Evolutionary conservation across 2,888 invertebrate genomes (phyloP), one percentile per base, ranked within the genome.

Genomic region (Callyntrura sp.): DNA sequence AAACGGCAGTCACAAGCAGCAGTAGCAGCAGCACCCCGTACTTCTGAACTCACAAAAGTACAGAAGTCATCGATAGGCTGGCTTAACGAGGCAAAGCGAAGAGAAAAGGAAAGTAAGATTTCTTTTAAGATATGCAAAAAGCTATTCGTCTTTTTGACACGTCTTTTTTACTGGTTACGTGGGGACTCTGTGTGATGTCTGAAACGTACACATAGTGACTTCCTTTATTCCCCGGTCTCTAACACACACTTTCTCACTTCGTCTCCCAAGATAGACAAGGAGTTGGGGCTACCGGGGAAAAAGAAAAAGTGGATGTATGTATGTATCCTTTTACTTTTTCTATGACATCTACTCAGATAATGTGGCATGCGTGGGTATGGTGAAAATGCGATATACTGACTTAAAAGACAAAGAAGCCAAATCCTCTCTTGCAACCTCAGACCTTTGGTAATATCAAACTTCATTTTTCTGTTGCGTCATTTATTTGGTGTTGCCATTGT

Each of bases 91-190:
- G 68, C 68, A 35, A 35, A 28, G 12, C 2, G 28, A 23, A 23
- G 43, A 35, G 65, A 68, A 68, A 68, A 68, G 70, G 60, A 45
- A 43, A 78, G 78, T 62, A 87, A 87, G 87, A 87, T 87, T 87
- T 57, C 87, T 81, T 87, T 87, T 70, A 79, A 87, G 87, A 87
- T 79, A 79, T 68, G 87, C 48, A 57, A 35, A 20, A 23, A 62
- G 35, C 65, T 81, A 81, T 81, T 25, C 78, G 55, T 81, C 87
- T 68, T 68, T 51, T 43, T 87, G 87, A 70, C 87, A 87, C 85
- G 35, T 81, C 62, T 5, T 62, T 82, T 48, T 4, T 55, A 55
- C 78, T 25, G 35, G 43, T n/a, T 6, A 68, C 68, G 68, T 68
- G 68, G 43, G 35, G 68, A 68, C 68, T 68, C 68, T 68, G 8